Evolutionary conservation across 2,888 invertebrate genomes (phyloP).

Genomic region (Acanthopleura granulata): DNA sequence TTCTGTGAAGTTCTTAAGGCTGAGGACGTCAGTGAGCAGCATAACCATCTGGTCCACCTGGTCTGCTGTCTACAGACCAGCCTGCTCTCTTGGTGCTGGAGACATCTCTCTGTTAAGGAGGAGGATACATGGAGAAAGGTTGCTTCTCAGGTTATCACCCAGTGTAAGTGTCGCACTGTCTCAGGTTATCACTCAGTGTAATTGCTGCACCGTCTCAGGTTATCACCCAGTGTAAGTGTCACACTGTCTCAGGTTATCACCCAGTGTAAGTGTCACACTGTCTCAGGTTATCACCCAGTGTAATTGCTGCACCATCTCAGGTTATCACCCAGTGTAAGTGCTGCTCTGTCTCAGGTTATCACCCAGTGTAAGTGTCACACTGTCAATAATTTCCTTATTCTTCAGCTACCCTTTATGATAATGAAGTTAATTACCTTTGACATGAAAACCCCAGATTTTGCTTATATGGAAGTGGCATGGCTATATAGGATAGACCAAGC

Average conservation of each 20-base stretch:
- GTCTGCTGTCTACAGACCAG: conserved; percentile 65
- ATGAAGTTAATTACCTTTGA: too few species aligned
- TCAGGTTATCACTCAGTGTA: too few species aligned
- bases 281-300: too few species aligned
- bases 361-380: too few species aligned
- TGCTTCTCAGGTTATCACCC: conserved; percentile 31
- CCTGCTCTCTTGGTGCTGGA: conserved; percentile 62
- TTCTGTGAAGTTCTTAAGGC: conserved; percentile 41
- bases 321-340: conserved; percentile 34
- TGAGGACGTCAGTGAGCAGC: conserved; percentile 48
- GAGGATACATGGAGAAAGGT: conserved; percentile 28
- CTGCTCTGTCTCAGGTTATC: too few species aligned
- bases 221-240: conserved; percentile 13
- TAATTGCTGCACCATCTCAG: conserved; percentile 20
- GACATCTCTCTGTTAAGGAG: conserved; percentile 46
- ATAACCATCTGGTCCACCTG: conserved; percentile 62
- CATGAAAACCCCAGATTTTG: too few species aligned
- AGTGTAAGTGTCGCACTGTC: conserved; percentile 28
- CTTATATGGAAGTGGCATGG: too few species aligned
- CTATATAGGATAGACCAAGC: too few species aligned
- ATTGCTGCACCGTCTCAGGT: conserved; percentile 20
- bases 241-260: too few species aligned
- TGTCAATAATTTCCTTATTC: too few species aligned
- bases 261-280: too few species aligned
- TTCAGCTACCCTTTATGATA: too few species aligned